Conservation (phyloP, 23 tunicate genomes). For the Clavelina lepadiformis region DNA sequence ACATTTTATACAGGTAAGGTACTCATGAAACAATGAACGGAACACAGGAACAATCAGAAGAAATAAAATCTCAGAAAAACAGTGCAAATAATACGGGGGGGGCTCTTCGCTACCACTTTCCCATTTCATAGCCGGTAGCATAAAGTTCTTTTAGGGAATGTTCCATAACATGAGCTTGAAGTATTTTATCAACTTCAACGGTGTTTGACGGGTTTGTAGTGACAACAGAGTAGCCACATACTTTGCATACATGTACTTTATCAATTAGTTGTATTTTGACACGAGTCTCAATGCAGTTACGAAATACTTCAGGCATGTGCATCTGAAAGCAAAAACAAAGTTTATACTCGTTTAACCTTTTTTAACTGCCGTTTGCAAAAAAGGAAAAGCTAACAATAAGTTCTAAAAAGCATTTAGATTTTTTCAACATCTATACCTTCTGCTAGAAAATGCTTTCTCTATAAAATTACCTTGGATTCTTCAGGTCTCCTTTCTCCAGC, state of each 20-base stretch:
- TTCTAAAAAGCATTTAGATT: too few relatives aligned
- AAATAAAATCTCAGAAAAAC: background rate
- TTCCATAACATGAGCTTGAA: constrained; percentile 82
- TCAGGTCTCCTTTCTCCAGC: too few relatives aligned
- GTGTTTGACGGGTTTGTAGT: background rate
- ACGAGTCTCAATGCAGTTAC: constrained; percentile 63
- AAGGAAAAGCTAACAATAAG: background rate
- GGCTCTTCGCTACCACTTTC: background rate
- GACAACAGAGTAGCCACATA: constrained; percentile 72
- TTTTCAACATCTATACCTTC: too few relatives aligned
- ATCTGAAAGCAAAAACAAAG: constrained; percentile 20
- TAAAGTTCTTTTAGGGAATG: constrained; percentile 90
- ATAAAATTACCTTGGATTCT: background rate
- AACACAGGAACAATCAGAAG: background rate
- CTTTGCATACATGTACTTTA: constrained; percentile 61
- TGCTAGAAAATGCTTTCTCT: background rate
- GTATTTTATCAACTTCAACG: constrained; percentile 5
- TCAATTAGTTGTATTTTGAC: constrained; percentile 48
- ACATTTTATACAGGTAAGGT: background rate
- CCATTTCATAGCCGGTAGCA: constrained; percentile 12
- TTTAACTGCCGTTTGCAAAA: background rate
- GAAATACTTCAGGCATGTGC: constrained; percentile 68
- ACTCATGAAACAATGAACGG: background rate
- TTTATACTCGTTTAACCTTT: background rate
- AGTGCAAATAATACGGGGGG: background rate